phyloP scores from a whole-genome alignment of 1,140 invertebrate genomes.

The Zaprionus lachaisei region DNA sequence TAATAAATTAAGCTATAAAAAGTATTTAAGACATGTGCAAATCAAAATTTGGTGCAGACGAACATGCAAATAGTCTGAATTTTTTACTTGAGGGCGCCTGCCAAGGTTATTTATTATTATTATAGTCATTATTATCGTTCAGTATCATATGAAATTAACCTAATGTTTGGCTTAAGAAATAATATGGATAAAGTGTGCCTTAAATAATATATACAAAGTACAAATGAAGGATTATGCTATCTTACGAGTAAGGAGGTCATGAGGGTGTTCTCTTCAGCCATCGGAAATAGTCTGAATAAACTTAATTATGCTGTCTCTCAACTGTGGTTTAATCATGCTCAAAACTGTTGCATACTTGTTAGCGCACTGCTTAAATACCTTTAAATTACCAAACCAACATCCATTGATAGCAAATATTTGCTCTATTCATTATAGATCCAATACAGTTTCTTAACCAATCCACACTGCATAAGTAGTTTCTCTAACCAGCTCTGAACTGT shows the following conservation, averaged over 20 bases:
- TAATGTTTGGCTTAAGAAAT: too few species aligned
- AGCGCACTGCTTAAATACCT: not conserved
- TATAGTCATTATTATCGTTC: too few species aligned
- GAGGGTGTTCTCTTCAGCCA: too few species aligned
- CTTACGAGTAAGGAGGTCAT: too few species aligned
- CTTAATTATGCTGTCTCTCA: not conserved
- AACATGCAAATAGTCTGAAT: not conserved
- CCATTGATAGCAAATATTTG: not conserved
- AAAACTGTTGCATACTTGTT: not conserved
- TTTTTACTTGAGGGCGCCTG: too few species aligned
- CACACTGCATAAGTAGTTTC: not conserved
- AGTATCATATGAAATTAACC: too few species aligned
- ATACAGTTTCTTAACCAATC: conserved; percentile 1
- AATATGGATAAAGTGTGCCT: too few species aligned
- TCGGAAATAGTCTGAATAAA: too few species aligned
- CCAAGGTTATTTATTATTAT: too few species aligned
- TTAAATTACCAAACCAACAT: not conserved
- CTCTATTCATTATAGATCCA: not conserved
- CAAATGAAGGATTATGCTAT: too few species aligned
- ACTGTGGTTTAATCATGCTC: not conserved
- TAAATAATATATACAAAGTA: too few species aligned
- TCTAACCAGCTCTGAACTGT: not conserved
- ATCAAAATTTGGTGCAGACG: not conserved
- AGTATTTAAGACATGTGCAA: not conserved
- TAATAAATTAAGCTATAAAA: not conserved